phyloP scores from a whole-genome alignment of 2,888 invertebrate species.

The Coecobrya sp. region DNA sequence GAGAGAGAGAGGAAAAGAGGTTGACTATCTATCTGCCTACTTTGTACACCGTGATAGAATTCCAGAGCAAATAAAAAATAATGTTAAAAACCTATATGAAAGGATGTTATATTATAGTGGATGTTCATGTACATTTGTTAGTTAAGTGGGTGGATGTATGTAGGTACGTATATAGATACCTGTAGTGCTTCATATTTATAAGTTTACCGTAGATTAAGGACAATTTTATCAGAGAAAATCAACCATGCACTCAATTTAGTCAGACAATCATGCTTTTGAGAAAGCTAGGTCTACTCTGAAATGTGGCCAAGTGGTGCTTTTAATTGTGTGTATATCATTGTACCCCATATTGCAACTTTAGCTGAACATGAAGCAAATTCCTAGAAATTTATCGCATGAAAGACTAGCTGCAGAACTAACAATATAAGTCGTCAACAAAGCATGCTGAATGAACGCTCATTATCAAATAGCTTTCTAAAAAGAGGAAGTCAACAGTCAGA shows the following conservation, averaged over 20 bases:
- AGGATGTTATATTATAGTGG: background rate
- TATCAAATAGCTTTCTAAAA: background rate
- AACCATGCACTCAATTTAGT: background rate
- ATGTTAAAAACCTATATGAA: background rate
- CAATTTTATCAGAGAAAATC: background rate
- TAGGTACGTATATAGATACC: background rate
- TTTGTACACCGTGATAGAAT: background rate
- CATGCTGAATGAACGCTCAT: slow-evolving; percentile 8
- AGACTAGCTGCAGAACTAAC: background rate
- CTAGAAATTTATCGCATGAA: background rate
- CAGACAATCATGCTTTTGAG: too few relatives aligned
- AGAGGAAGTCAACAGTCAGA: background rate
- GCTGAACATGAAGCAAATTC: background rate
- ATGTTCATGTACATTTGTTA: background rate
- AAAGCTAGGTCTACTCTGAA: too few relatives aligned
- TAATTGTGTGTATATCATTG: too few relatives aligned
- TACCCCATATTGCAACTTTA: too few relatives aligned
- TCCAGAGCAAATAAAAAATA: slow-evolving; percentile 24
- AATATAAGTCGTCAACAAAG: background rate
- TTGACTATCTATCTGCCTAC: background rate
- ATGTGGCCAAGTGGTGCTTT: too few relatives aligned
- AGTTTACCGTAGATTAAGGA: background rate
- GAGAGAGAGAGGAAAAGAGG: background rate
- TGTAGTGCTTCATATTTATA: background rate
- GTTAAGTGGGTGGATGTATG: background rate